Percentiles rank a stretch among this genome's conserved stretches.
These are phyloP conservation scores for Marcusenius ussheri DNA, from an alignment of 2,113 vertebrate genomes.

Conservation along the genomic window DNA sequence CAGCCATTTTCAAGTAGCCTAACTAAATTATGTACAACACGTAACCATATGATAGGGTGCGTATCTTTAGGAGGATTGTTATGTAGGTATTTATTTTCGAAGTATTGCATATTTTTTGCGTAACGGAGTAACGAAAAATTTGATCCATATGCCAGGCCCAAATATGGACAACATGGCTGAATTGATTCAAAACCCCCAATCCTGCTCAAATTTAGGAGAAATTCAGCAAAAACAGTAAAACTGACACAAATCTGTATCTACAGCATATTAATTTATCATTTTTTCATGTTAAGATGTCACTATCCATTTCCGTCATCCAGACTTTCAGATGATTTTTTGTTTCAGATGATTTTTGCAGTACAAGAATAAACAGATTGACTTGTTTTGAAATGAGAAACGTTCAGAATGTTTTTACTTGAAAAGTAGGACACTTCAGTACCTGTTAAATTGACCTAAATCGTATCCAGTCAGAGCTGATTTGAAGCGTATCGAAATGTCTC, in stretches of 20 bases:
- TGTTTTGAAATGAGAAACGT: neutral
- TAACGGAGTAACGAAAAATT: neutral
- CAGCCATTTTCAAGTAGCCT: neutral
- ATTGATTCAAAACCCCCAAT: neutral
- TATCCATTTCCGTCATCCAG: neutral
- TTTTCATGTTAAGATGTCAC: neutral
- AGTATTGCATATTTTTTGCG: neutral
- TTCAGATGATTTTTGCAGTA: neutral
- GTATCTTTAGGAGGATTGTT: neutral
- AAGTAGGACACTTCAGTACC: neutral
- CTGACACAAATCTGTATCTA: neutral
- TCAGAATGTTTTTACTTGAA: neutral
- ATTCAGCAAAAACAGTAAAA: neutral
- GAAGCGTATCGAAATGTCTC: neutral
- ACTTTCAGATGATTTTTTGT: neutral
- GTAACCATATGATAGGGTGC: neutral
- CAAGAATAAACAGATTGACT: neutral
- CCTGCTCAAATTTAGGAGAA: neutral
- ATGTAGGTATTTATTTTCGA: neutral
- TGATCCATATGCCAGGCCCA: neutral
- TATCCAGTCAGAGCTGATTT: neutral
- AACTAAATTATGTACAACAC: neutral
- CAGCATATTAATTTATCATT: neutral
- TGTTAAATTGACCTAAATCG: neutral
- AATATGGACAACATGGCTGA: neutral